phyloP scores from a whole-genome alignment of 2,113 vertebrate genomes.

The Cricetomys ansorgei region DNA sequence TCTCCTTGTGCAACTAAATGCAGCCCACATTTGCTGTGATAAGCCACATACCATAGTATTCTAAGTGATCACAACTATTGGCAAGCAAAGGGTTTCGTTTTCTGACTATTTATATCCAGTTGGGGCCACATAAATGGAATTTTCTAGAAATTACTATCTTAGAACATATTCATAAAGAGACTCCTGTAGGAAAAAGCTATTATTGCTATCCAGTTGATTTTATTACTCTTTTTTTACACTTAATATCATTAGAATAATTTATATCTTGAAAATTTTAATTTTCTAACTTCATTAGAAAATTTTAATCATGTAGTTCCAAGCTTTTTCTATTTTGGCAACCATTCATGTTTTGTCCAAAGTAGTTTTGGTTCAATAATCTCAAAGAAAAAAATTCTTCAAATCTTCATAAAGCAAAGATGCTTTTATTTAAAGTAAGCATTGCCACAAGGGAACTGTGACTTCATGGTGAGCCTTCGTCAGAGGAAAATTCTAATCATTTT shows the following conservation, averaged over 20 bases:
- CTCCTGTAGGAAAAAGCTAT: background rate
- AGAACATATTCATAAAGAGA: slow-evolving; percentile 45
- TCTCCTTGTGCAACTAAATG: slow-evolving; percentile 43
- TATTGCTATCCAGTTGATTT: background rate
- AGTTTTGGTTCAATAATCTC: slow-evolving; percentile 43
- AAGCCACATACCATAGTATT: slow-evolving; percentile 47
- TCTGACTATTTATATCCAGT: background rate
- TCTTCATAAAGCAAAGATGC: slow-evolving; percentile 57
- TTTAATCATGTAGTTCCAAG: background rate
- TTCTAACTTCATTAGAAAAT: slow-evolving; percentile 2
- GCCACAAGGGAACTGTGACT: background rate
- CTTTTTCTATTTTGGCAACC: slow-evolving; percentile 53
- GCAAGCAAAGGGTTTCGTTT: slow-evolving; percentile 54
- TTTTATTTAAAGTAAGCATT: slow-evolving; percentile 67
- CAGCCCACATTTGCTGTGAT: slow-evolving; percentile 55
- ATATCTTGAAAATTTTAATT: slow-evolving; percentile 18
- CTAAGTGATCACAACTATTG: slow-evolving; percentile 54
- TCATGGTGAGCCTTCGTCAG: slow-evolving; percentile 43
- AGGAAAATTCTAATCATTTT: slow-evolving; percentile 64
- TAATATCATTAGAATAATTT: background rate
- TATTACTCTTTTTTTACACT: background rate
- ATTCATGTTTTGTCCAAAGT: slow-evolving; percentile 37
- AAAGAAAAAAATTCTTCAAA: slow-evolving; percentile 56
- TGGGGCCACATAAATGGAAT: slow-evolving; percentile 9
- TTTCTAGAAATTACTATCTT: slow-evolving; percentile 60